These are phyloP conservation scores for Mamestra brassicae DNA, from an alignment of 2,888 invertebrate genomes.

Conservation along the genomic window DNA sequence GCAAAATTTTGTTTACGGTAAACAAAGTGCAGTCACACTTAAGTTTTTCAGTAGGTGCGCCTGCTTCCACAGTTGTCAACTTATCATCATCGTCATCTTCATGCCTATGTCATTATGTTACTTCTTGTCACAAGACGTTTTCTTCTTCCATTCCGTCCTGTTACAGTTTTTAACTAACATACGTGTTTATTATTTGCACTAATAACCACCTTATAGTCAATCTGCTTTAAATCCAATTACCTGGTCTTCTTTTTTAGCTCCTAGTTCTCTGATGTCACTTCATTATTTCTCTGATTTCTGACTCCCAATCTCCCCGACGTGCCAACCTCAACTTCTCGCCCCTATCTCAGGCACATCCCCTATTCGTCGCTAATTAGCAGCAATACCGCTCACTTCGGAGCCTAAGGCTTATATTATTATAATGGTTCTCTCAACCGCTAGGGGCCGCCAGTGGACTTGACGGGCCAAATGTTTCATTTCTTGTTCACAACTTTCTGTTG, in stretches of 20 bases:
- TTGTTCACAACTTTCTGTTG: conserved; percentile 67
- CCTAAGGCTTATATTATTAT: conserved; percentile 76
- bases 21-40: no score
- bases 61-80: no score
- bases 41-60: no score
- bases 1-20: no score
- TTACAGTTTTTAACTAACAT: neutral
- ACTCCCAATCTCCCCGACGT: neutral
- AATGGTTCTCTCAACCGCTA: conserved; percentile 64
- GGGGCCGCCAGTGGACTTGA: conserved; percentile 58
- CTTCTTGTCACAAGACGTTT: no score
- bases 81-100: no score
- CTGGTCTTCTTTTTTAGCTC: neutral
- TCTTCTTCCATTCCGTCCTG: neutral
- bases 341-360: conserved; percentile 54
- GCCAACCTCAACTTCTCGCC: neutral
- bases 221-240: no score
- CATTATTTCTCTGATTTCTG: no score
- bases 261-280: neutral
- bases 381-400: conserved; percentile 63
- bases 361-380: conserved; percentile 73
- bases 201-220: neutral
- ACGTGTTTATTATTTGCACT: neutral
- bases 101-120: no score
- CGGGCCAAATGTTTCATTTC: conserved; percentile 64